Percentiles rank a stretch among this genome's conserved stretches.
These are phyloP conservation scores for Macrotus californicus DNA, from an alignment of 2,113 vertebrate genomes.

Conservation along the genomic window DNA sequence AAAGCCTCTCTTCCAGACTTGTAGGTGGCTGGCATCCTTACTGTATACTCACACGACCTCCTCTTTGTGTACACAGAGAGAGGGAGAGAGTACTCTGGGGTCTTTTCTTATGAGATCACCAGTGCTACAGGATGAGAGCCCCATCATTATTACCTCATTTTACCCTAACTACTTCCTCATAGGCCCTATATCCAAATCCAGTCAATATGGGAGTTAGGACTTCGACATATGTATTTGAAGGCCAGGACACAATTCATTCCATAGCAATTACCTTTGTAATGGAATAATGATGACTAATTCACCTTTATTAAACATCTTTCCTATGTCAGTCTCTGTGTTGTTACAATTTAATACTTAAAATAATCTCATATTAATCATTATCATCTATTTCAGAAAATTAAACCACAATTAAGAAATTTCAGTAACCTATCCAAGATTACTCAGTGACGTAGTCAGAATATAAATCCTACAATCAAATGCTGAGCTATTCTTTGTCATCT, in stretches of 20 bases:
- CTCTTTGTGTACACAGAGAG: background rate
- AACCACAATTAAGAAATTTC: background rate
- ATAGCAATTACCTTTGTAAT: background rate
- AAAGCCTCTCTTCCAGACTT: background rate
- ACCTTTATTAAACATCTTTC: background rate
- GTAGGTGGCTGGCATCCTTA: background rate
- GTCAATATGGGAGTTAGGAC: background rate
- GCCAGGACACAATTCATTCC: background rate
- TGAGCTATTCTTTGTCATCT: background rate
- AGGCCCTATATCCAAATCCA: background rate
- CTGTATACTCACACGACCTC: background rate
- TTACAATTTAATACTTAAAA: background rate
- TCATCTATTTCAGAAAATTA: background rate
- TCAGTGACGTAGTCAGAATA: background rate
- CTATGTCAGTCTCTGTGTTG: background rate
- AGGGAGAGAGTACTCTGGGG: background rate
- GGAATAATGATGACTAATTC: background rate
- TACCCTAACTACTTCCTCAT: background rate
- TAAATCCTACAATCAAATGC: background rate
- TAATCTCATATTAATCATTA: background rate
- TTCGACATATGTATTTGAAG: background rate
- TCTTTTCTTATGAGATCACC: background rate
- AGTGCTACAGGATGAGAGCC: background rate
- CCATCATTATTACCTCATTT: background rate
- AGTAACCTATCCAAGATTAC: background rate